Evolutionary conservation across 1,140 invertebrate species (phyloP), one percentile per base, ranked within the genome.

Genomic region (Diploscapter pachys): DNA sequence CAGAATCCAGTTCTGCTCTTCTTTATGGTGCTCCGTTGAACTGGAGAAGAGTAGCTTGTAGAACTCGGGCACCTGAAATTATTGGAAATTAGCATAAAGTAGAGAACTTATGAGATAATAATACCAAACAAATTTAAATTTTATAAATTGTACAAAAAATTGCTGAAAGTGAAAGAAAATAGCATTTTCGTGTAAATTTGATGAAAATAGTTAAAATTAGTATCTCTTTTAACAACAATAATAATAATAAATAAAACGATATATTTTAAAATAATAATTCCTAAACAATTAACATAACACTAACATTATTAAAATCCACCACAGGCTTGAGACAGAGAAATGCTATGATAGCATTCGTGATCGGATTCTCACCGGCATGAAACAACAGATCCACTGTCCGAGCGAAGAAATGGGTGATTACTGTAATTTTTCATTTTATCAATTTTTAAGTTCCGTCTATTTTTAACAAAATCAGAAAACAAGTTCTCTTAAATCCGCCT

Each of bases 401-500:
- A 4, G 81, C 81, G 61, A 82, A 80, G 70, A 82, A 82, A 63
- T 82, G 81, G 48, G 80, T 72, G 59, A 82, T 78, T n/a, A 83
- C 81, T 82, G 69, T 61, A 80, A 73, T 64, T 54, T 3, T n/a
- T 8, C 8, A 71, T 71, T 13, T 3, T 50, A 5, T 5, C 9
- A 52, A n/a, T 78, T 72, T 66, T 59, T n/a, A 13, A 75, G 31
- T 31, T 31, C 31, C 31, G 31, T 50, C 51, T n/a, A 3, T 9
- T 52, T 73, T n/a, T 13, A 55, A 81, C n/a, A 61, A 11, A 51
- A 3, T 48, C 48, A 54, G 31, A 31, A 31, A 31, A 31, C 31
- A 31, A 51, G 31, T 31, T 31, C 31, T 31, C 31, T 31, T 31
- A 31, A 31, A 31, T 1, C 31, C 31, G 31, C 31, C 31, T 31